A percentile compares a stretch with the other conserved stretches of the same genome.
phyloP scores from a whole-genome alignment of 2,888 invertebrate species.

The Automeris io region DNA sequence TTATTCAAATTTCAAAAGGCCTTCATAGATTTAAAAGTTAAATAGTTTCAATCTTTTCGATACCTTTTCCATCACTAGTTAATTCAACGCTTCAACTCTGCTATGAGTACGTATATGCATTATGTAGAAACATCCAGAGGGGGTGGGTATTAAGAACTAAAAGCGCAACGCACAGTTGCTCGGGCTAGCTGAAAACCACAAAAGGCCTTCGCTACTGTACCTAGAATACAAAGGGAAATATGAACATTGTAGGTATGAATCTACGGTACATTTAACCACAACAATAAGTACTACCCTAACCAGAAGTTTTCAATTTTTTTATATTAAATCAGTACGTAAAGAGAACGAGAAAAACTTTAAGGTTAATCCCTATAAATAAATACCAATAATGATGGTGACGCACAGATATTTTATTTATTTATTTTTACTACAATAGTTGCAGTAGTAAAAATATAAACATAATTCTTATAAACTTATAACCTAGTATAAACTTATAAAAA shows the following conservation, averaged over 20 bases:
- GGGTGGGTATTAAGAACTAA: slow-evolving; percentile 61
- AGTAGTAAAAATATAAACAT: too few relatives aligned
- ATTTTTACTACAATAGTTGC: too few relatives aligned
- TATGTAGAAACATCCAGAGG: slow-evolving; percentile 14
- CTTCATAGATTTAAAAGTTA: too few relatives aligned
- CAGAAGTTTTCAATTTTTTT: too few relatives aligned
- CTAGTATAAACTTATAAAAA: too few relatives aligned
- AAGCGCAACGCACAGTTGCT: slow-evolving; percentile 49
- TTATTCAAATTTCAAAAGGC: too few relatives aligned
- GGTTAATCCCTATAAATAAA: too few relatives aligned
- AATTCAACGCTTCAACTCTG: not conserved
- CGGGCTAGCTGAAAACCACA: slow-evolving; percentile 50
- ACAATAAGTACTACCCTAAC: slow-evolving; percentile 2
- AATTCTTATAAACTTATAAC: too few relatives aligned
- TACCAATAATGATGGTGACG: too few relatives aligned
- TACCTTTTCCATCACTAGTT: not conserved
- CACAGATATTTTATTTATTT: too few relatives aligned
- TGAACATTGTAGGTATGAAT: slow-evolving; percentile 21
- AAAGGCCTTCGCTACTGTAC: slow-evolving; percentile 56
- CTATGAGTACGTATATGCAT: not conserved
- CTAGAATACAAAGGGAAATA: slow-evolving; percentile 39
- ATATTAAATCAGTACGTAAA: too few relatives aligned
- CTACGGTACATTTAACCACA: not conserved
- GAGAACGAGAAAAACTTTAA: too few relatives aligned
- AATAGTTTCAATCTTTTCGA: not conserved